Base-by-base conservation (phyloP, 2,113 vertebrate species). In the Etia nguti region DNA sequence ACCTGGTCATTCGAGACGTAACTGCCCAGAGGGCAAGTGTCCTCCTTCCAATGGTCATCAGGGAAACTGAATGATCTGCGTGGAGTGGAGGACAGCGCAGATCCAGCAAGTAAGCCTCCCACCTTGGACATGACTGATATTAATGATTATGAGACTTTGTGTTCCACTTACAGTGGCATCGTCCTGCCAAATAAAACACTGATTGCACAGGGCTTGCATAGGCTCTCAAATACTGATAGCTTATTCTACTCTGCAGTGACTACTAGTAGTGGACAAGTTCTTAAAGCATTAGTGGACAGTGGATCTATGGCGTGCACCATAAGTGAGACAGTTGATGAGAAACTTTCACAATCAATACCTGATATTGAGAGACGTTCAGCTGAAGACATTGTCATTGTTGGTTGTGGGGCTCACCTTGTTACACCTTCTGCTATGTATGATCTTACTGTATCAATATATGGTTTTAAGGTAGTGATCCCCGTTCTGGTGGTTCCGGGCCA, bases 201-300 rank as follows among this genome's bases (percentile, higher is more conserved):
- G 62, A 88, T 81, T 38, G 16, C 81, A 8, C 52, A 81, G 36
- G 7, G 4, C 12, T 31, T 83, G 3, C 55, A 93, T 5, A 92
- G 18, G 82, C 81, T 90, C 9, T 56, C 55, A 36, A 75, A 83
- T 24, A 50, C 65, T 29, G 80, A 79, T n/a, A 46, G 36, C 48
- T 38, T 9, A 9, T 38, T 38, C 36, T 38, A 38, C 8, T 38
- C 36, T 38, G 8, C 7, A 5, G 36, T 38, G 36, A 38, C 36
- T 38, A 9, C 8, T 38, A 10, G 3, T 8, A 2, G 6, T 38
- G 50, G 43, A 2, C n/a, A 65, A 57, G 5, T 26, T 8, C 24
- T 93, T 18, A 92, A 31, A 86, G 92, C 85, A 8, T 59, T 92
- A 46, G 68, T 90, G 34, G 90, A 94, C 36, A 92, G 91, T 12